Conservation (phyloP, 35 echinoderm and acorn worm genomes). For the Lytechinus pictus region DNA sequence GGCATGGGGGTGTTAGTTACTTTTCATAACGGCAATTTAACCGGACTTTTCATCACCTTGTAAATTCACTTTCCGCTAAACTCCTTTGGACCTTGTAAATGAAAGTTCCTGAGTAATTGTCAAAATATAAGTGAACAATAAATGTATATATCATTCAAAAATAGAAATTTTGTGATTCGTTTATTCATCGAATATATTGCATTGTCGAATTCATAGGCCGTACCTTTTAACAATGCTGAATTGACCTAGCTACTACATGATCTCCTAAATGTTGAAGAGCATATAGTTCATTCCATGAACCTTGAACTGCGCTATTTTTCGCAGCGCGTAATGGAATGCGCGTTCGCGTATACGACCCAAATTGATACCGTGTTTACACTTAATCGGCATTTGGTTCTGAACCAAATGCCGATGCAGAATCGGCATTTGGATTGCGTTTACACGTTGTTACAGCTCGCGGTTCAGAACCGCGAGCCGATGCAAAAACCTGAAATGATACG, state of each 20-base stretch:
- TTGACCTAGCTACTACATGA: neutral
- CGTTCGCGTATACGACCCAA: too few species aligned
- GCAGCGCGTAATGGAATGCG: too few species aligned
- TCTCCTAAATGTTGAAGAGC: too few species aligned
- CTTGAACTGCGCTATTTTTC: too few species aligned
- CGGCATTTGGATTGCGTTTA: too few species aligned
- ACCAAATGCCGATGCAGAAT: too few species aligned
- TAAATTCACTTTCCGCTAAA: neutral
- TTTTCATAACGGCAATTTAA: neutral
- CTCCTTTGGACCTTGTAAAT: neutral
- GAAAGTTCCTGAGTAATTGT: neutral
- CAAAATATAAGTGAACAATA: neutral
- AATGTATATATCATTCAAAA: neutral
- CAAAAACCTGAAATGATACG: too few species aligned
- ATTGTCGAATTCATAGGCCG: neutral
- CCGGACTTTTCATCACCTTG: neutral
- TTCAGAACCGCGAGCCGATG: too few species aligned
- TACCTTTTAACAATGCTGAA: neutral
- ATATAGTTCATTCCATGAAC: too few species aligned
- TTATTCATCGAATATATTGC: neutral
- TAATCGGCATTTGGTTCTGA: too few species aligned
- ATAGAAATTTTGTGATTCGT: neutral
- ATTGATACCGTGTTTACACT: too few species aligned
- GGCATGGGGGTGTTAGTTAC: neutral
- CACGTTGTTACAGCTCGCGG: too few species aligned